Base-by-base conservation (phyloP, 1,140 invertebrate genomes). In the Zaprionus camerounensis region DNA sequence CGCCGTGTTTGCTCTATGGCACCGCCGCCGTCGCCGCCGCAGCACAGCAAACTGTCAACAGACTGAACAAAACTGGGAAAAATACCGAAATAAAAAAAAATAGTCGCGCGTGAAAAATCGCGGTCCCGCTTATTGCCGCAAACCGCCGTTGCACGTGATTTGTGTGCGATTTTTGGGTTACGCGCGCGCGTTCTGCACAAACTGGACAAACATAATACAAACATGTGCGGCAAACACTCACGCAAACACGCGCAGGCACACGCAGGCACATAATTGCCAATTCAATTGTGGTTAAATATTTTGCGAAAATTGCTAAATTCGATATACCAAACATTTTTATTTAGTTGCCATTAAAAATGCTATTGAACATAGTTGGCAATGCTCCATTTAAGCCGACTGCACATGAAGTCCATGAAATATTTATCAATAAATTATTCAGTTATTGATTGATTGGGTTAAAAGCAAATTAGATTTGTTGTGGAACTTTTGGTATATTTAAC, bases 251-350 rank as follows among this genome's bases (percentile, higher is more conserved):
- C 13, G 15, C 36, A 38, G 13, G 13, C 36, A 38, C 13, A 12
- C 36, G 20, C 6, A 28, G 46, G 41, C 15, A 38, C 2, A 71
- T 71, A 76, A 67, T 68, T 71, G 73, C 57, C 80, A 87, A 88
- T 88, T 83, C 68, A 83, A 88, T 78, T 88, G 81, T 17, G 83
- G 84, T 88, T 72, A 67, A 88, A 80, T 73, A 88, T 88, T 46
- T 75, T 87, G 75, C 67, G 67, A 58, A 74, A 82, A 83, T 51
- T 72, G 79, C 66, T 75, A 58, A 65, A 82, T 77, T 58, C 55
- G 34, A 49, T 62, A 46, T 53, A 62, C n/a, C 6, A 46, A 46
- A 36, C 15, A 62, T 38, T 41, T 49, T 56, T 62, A 69, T 55
- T 68, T 28, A 61, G 26, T 20, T 61, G 56, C 15, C 31, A 68